Base-by-base conservation (phyloP, 2,113 vertebrate genomes). In the Bufo gargarizans region DNA sequence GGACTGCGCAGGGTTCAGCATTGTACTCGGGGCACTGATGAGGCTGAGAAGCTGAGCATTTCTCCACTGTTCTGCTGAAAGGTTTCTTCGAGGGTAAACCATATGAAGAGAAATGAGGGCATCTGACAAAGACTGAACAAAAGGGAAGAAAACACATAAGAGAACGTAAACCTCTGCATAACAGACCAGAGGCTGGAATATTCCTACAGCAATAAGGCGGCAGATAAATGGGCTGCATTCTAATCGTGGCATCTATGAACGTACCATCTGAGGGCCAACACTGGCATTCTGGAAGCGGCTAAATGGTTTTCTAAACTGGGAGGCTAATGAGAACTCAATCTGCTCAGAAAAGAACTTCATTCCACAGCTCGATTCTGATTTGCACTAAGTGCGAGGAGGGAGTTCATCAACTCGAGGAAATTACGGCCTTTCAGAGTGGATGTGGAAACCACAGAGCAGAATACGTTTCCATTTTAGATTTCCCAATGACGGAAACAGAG, bases 61-160 rank as follows among this genome's bases (percentile, higher is more conserved):
- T 92, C 98, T 97, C 98, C 98, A 99, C 90, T 99, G 98, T 91
- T 99, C 98, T 77, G 98, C 98, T 4, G 98, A 99, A 91, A 99
- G 96, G 90, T 99, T 99, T 90, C 98, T 96, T 92, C 98, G 93
- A 88, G 98, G 98, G 92, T 99, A 99, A 0, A 99, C 98, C 98
- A 99, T 99, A 92, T 99, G 98, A 90, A 99, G 96, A 81, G 97
- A 99, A 93, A 98, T 95, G 83, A 99, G 93, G 8, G 98, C 98
- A 90, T 99, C 98, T 89, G 98, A 99, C 94, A 99, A 95, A 86
- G 98, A 98, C 98, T 99, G 90, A 89, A 91, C 83, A 67, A 22
- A 22, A n/a, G 69, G 89, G 47, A 79, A 53, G 77, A 59, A 82
- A 65, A 61, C 6, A 67, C 1, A 45, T 55, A 71, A 17, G 45